Evolutionary conservation across 2,113 vertebrate species (phyloP), one percentile per base, ranked within the genome.

Genomic region (Trematomus loennbergii): DNA sequence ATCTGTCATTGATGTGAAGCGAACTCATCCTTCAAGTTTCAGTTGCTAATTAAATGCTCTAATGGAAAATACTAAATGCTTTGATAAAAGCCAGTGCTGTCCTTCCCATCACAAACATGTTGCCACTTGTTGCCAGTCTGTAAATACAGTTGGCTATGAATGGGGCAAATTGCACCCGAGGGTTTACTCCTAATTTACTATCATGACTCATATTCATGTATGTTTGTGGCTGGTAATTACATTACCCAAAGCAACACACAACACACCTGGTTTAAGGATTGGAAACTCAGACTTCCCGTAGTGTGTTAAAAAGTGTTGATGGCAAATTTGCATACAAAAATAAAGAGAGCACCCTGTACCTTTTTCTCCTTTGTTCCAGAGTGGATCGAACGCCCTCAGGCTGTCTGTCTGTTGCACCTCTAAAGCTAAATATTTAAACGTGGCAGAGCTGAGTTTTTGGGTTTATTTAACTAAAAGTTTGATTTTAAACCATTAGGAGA

Each of bases 371-470:
- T 25, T 55, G 16, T 66, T 79, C 67, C 59, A 78, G 22, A 71
- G 61, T n/a, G n/a, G 71, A 65, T 81, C 54, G 1, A 64, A 50
- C 4, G 15, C 33, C 43, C 53, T 77, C n/a, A 12, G 64, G 66
- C 59, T 50, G 15, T 83, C 43, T n/a, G 63, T 85, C 69, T 85
- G 70, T 83, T 53, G 55, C 73, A 77, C 18, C 67, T 65, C 69
- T 54, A 9, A 93, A 92, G 73, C 78, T 86, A 94, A 95, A 95
- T 93, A 94, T 94, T 93, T 94, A 91, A 94, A 90, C 67, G 58
- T 81, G 64, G 72, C 82, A 84, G 90, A 86, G 88, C 87, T 88
- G 75, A 88, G 81, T 84, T 62, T 79, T 71, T 62, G 67, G 59
- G 86, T 94, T 94, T 87, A 89, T 93, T 94, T 93, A 89, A 83